Evolutionary conservation across 2,797 vertebrate species (phyloP).

Genomic region (Sciurus vulgaris): DNA sequence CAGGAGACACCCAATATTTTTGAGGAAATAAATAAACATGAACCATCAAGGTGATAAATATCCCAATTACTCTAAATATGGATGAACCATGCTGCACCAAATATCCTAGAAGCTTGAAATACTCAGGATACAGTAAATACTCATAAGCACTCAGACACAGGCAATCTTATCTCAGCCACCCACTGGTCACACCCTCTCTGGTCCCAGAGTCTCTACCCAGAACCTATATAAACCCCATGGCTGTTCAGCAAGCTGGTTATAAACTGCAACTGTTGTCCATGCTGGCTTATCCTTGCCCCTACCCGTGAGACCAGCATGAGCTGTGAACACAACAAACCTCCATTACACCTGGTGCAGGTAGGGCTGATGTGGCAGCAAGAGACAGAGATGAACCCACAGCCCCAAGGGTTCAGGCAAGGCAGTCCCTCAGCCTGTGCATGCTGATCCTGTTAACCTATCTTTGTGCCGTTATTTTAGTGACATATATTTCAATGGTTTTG

Average conservation of each 20-base stretch:
- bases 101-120: neutral
- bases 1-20: neutral
- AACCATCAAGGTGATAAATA: neutral
- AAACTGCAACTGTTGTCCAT: neutral
- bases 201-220: neutral
- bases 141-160: neutral
- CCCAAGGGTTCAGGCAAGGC: accelerated
- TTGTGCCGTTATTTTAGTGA: neutral
- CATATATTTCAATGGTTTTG: too few relatives aligned
- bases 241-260: neutral
- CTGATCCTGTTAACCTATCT: too few relatives aligned
- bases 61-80: neutral
- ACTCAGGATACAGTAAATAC: neutral
- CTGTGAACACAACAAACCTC: neutral
- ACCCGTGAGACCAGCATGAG: neutral
- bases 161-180: neutral
- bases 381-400: accelerated
- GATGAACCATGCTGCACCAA: neutral
- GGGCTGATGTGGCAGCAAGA: neutral
- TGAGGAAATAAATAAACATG: neutral
- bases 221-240: neutral
- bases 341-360: neutral
- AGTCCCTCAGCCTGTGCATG: neutral
- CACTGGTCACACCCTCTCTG: neutral
- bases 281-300: neutral